phyloP scores from a whole-genome alignment of 2,113 vertebrate genomes.

The Dicerorhinus sumatrensis region DNA sequence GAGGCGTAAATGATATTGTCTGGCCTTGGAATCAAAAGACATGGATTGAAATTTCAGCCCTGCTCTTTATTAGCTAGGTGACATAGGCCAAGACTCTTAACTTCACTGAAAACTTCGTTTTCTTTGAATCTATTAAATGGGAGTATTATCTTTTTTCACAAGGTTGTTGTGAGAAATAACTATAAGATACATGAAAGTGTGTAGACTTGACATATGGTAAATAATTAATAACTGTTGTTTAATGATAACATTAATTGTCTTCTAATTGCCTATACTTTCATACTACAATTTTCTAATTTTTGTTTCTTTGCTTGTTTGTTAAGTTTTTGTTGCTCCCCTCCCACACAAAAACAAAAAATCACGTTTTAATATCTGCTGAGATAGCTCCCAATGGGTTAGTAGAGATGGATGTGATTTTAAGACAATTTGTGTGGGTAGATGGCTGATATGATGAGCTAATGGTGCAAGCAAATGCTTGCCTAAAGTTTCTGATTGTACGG shows the following conservation, averaged over 20 bases:
- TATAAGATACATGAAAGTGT: neutral
- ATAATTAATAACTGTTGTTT: neutral
- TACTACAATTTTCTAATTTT: neutral
- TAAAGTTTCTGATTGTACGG: neutral
- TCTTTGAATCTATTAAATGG: neutral
- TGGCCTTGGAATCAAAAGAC: neutral
- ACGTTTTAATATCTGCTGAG: neutral
- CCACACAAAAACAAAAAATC: neutral
- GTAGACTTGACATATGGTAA: neutral
- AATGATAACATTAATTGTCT: neutral
- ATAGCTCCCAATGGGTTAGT: neutral
- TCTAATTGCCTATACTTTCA: neutral
- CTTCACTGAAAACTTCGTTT: neutral
- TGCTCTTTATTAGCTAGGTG: neutral
- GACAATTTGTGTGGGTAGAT: neutral
- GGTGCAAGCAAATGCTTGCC: neutral
- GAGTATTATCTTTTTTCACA: neutral
- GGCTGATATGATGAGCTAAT: neutral
- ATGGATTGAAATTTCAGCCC: neutral
- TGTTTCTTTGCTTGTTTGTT: neutral
- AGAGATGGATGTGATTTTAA: neutral
- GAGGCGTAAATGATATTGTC: neutral
- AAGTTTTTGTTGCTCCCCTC: neutral
- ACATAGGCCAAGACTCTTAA: neutral
- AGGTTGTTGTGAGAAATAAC: neutral